Percentiles rank a stretch among this genome's conserved stretches.
Evolutionary conservation across 2,113 vertebrate genomes (phyloP).

Genomic region (Saccopteryx leptura): DNA sequence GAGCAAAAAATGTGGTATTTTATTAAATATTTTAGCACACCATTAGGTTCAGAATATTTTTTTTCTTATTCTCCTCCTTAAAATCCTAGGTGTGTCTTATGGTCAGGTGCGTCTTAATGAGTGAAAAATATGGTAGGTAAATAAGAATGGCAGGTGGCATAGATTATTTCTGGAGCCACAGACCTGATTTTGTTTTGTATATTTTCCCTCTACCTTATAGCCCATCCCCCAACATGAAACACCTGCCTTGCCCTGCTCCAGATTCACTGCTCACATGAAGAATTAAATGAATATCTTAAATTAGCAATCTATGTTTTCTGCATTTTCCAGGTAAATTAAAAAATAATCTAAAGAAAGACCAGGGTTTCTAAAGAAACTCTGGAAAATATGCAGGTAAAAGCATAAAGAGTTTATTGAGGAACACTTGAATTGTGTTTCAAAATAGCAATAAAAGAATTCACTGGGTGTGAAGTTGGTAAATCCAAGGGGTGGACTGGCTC

Average conservation of each 20-base stretch:
- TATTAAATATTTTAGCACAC: too few relatives aligned
- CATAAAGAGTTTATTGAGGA: neutral
- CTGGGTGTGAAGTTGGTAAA: neutral
- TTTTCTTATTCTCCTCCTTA: too few relatives aligned
- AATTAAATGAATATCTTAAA: slow-evolving; percentile 68
- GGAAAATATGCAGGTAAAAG: slow-evolving; percentile 70
- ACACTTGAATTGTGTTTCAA: neutral
- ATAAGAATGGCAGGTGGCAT: neutral
- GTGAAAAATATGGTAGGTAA: neutral
- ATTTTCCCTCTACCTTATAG: neutral
- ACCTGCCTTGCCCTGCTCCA: slow-evolving; percentile 78
- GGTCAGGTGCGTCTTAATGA: too few relatives aligned
- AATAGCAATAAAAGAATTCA: neutral
- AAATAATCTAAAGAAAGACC: neutral
- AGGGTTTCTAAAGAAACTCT: slow-evolving; percentile 18
- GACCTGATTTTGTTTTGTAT: neutral
- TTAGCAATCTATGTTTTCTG: slow-evolving; percentile 69
- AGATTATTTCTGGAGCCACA: neutral
- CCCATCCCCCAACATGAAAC: neutral
- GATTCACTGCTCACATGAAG: slow-evolving; percentile 87
- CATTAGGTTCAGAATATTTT: too few relatives aligned
- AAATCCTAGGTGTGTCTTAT: too few relatives aligned
- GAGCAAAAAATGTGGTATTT: too few relatives aligned
- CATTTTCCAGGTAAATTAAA: slow-evolving; percentile 61
- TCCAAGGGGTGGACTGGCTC: neutral